A percentile compares a stretch with the other conserved stretches of the same genome.
Conservation (phyloP, 2,113 vertebrate species). For the Pseudopodoces humilis region DNA sequence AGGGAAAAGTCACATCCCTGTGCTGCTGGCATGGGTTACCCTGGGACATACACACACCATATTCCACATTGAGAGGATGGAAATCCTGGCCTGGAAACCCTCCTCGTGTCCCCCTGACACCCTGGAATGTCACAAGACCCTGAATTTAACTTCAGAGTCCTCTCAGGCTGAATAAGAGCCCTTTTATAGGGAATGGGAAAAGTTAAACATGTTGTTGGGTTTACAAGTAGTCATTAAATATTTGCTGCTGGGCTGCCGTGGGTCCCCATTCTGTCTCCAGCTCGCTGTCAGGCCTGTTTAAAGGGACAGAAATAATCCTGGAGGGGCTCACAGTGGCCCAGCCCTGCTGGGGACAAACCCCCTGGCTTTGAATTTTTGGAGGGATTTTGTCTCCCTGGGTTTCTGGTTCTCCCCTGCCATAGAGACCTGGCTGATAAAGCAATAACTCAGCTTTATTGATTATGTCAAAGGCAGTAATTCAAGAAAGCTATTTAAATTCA, state of each 20-base stretch:
- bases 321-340: not conserved
- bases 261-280: not conserved
- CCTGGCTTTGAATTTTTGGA: not conserved
- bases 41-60: not conserved
- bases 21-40: not conserved
- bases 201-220: not conserved
- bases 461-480: conserved; percentile 69
- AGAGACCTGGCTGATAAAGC: not conserved
- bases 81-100: not conserved
- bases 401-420: not conserved
- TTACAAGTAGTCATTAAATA: conserved; percentile 17
- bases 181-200: conserved; percentile 12
- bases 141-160: not conserved
- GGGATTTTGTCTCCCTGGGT: not conserved
- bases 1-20: not conserved
- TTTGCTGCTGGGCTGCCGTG: not conserved
- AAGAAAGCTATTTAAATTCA: conserved; percentile 71
- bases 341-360: not conserved
- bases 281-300: not conserved
- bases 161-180: not conserved
- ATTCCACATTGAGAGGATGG: not conserved
- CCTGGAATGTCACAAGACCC: not conserved
- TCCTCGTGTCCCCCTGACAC: not conserved
- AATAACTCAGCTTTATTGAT: conserved; percentile 67
- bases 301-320: not conserved